phyloP scores from a whole-genome alignment of 2,888 invertebrate genomes.

The Philonicus albiceps region DNA sequence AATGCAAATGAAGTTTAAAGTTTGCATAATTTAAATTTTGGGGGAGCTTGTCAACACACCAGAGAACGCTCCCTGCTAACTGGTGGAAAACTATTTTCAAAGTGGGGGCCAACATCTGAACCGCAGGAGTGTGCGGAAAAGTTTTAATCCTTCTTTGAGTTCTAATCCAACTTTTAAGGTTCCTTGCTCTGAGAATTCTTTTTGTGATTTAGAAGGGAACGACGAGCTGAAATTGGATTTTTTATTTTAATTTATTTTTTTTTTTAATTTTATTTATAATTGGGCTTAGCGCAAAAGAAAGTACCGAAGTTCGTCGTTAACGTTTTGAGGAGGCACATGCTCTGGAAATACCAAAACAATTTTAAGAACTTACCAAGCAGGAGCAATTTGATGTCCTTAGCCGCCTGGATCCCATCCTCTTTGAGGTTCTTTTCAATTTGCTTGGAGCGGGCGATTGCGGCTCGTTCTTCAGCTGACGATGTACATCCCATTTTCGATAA shows the following conservation, averaged over 20 bases:
- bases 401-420: slow-evolving; percentile 97
- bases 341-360: background rate
- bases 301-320: background rate
- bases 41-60: background rate
- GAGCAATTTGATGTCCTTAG: slow-evolving; percentile 98
- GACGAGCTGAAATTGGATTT: background rate
- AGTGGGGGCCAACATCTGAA: background rate
- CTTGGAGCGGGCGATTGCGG: slow-evolving; percentile 95
- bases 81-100: background rate
- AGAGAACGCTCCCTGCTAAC: background rate
- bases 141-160: background rate
- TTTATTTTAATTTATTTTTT: background rate
- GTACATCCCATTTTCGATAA: slow-evolving; percentile 90
- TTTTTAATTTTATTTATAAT: background rate
- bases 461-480: slow-evolving; percentile 98
- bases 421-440: slow-evolving; percentile 97
- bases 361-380: slow-evolving; percentile 80
- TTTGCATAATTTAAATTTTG: background rate
- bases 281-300: background rate
- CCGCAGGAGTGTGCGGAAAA: background rate
- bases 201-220: background rate
- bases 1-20: background rate
- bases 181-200: background rate
- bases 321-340: background rate
- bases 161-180: background rate